Conservation (phyloP, 2,797 vertebrate genomes). For the Melanogrammus aeglefinus region DNA sequence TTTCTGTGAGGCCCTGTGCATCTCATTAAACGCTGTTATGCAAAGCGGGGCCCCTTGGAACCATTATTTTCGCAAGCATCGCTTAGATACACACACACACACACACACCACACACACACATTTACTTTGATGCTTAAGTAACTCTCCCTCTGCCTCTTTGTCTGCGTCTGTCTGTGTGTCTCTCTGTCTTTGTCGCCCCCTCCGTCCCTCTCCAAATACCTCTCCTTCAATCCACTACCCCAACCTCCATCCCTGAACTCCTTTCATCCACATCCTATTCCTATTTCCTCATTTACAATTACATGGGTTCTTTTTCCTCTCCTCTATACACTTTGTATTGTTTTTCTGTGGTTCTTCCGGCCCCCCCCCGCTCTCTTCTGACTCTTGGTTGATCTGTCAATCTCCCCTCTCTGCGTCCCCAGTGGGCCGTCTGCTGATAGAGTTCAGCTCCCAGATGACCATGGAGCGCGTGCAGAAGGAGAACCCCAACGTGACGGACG, state of each 20-base stretch:
- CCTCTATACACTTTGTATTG: neutral
- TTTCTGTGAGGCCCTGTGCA: conserved; percentile 23
- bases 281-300: neutral
- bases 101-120: conserved; percentile 18
- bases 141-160: conserved; percentile 16
- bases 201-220: neutral
- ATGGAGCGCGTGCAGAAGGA: conserved; percentile 96
- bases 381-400: neutral
- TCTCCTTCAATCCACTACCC: conserved; percentile 4
- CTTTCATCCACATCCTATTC: neutral
- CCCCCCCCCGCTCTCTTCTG: neutral
- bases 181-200: conserved; percentile 8
- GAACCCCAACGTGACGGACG: conserved; percentile 91
- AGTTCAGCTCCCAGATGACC: conserved; percentile 96
- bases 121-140: conserved; percentile 54
- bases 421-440: conserved; percentile 96
- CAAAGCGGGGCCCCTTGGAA: conserved; percentile 40
- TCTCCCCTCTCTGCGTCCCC: conserved; percentile 29
- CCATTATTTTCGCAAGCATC: conserved; percentile 44
- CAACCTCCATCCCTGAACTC: neutral
- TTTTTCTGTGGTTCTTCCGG: neutral
- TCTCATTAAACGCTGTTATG: conserved; percentile 55
- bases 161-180: neutral
- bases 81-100: conserved; percentile 44
- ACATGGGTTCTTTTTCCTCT: neutral